A percentile compares a stretch with the other conserved stretches of the same genome.
Conservation (phyloP, 2,888 invertebrate genomes). For the Pseudanteris insignis region DNA sequence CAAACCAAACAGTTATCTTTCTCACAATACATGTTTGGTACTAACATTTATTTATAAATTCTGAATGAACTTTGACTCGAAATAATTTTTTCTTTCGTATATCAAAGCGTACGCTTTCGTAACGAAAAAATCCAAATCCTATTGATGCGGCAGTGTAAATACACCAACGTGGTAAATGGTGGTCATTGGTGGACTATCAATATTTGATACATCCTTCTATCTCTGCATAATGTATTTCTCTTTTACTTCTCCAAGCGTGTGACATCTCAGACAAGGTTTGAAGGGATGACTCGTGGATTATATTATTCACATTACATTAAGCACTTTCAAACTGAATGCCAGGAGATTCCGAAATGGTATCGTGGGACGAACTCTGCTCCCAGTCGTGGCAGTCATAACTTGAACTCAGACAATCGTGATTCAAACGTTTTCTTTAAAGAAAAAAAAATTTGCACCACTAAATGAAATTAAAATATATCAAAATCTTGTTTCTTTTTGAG, state of each 20-base stretch:
- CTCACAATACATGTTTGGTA: no score
- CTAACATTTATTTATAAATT: no score
- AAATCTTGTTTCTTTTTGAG: no score
- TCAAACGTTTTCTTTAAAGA: no score
- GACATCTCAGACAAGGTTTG: slow-evolving; percentile 30
- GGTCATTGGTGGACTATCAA: slow-evolving; percentile 58
- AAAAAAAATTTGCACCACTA: no score
- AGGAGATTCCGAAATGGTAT: slow-evolving; percentile 50
- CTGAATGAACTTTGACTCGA: no score
- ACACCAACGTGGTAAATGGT: slow-evolving; percentile 30
- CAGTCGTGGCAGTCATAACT: slow-evolving; percentile 1
- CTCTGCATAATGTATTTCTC: slow-evolving; percentile 34
- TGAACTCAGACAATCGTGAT: no score
- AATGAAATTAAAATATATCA: no score
- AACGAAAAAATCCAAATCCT: slow-evolving; percentile 43
- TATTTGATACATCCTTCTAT: slow-evolving; percentile 55
- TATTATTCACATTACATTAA: slow-evolving; percentile 65
- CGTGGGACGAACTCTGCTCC: slow-evolving; percentile 24
- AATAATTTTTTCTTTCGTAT: no score
- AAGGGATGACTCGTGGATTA: slow-evolving; percentile 58
- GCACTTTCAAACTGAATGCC: slow-evolving; percentile 57
- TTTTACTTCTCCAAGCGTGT: slow-evolving; percentile 15
- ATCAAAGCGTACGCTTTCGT: no score
- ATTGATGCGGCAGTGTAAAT: slow-evolving; percentile 20
- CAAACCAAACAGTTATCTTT: no score